Base-by-base conservation (phyloP, 2,888 invertebrate genomes). In the Craniophora ligustri region DNA sequence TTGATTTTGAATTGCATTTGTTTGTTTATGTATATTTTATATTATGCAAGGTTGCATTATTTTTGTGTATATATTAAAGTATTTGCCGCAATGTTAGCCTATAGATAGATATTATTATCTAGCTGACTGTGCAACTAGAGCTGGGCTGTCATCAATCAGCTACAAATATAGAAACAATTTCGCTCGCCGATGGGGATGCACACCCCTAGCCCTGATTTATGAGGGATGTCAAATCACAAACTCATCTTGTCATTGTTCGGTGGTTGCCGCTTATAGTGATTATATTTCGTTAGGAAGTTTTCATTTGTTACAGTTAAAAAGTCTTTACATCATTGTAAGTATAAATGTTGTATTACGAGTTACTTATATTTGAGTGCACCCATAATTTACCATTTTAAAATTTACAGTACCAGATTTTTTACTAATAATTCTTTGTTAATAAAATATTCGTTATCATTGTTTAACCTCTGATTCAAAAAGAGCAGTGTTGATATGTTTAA, bases 101-200 rank as follows among this genome's bases (percentile, higher is more conserved):
- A 3, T 8, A 14, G 3, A 7, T 23, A 16, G n/a, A n/a, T n/a
- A n/a, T n/a, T n/a, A n/a, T n/a, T n/a, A n/a, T n/a, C 6, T 19
- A 35, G 15, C 39, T 48, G 61, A 36, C 53, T 53, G 66, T 40
- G 46, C 48, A 48, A 45, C 58, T 47, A 54, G 70, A 62, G 67
- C 48, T 54, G 71, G 64, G 66, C 51, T 78, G 77, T 80, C 82
- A 89, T 89, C 87, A 85, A 89, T 89, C 89, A 88, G 72, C 71
- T 65, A 72, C 84, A 88, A 89, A 89, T 81, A 82, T 78, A 85
- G 79, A 86, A 89, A 89, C 87, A 89, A 89, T 88, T 79, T 71
- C 79, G 67, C 64, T 63, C 49, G 58, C 60, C 58, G 66, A 55
- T 67, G 66, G 71, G 68, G 67, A 50, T 44, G 57, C 67, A 58